Conservation (phyloP, 2,797 vertebrate genomes). For the Tadarida brasiliensis region DNA sequence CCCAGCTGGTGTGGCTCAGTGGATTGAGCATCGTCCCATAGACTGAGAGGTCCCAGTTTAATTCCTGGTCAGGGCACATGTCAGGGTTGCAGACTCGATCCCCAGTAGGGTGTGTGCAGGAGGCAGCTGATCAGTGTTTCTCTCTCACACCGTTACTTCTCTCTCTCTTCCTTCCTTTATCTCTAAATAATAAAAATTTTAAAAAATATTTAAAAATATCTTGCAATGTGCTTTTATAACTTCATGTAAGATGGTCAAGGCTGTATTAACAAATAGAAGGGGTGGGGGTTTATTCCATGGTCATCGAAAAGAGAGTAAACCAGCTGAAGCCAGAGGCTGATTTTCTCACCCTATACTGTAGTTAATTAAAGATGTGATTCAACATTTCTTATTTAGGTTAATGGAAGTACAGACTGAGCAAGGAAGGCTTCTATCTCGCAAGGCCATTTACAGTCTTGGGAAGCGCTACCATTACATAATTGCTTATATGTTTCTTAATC, state of each 20-base stretch:
- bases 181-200: no score
- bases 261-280: neutral
- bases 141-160: no score
- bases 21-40: no score
- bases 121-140: no score
- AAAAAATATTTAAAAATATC: neutral
- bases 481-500: neutral
- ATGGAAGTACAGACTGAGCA: neutral
- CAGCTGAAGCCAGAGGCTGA: neutral
- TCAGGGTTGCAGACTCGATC: no score
- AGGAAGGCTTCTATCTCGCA: neutral
- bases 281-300: neutral
- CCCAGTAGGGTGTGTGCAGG: no score
- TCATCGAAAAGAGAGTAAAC: neutral
- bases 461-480: neutral
- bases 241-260: neutral
- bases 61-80: no score
- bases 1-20: no score
- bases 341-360: neutral
- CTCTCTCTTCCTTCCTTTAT: no score
- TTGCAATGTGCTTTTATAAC: neutral
- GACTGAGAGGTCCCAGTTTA: no score
- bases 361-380: neutral
- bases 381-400: neutral
- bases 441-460: neutral